These are phyloP conservation scores for Calycopis cecrops DNA, from an alignment of 1,140 invertebrate genomes.

Conservation along the genomic window DNA sequence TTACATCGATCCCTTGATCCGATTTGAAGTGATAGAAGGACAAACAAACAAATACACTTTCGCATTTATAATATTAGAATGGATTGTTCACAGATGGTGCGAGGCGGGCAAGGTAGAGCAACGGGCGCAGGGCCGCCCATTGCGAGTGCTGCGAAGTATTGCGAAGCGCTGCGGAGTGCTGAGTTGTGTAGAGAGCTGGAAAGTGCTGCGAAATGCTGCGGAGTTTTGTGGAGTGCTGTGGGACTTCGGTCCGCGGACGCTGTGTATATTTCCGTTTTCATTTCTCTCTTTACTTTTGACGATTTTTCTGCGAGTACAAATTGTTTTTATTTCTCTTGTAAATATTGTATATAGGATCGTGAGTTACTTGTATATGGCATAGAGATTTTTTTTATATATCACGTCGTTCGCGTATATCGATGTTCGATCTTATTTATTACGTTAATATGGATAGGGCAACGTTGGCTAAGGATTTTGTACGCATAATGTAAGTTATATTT, in stretches of 20 bases:
- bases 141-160: not conserved
- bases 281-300: conserved; percentile 19
- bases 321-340: conserved; percentile 72
- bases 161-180: too few relatives aligned
- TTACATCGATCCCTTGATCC: too few relatives aligned
- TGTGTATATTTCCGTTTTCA: conserved; percentile 47
- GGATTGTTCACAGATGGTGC: conserved; percentile 30
- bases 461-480: conserved; percentile 61
- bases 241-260: conserved; percentile 13
- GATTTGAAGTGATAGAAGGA: too few relatives aligned
- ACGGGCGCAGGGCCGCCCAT: conserved; percentile 42
- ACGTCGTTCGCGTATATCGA: conserved; percentile 61
- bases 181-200: too few relatives aligned
- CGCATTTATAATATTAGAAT: too few relatives aligned
- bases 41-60: too few relatives aligned
- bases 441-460: conserved; percentile 35
- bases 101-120: conserved; percentile 38
- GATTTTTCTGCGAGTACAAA: conserved; percentile 72
- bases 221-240: conserved; percentile 24
- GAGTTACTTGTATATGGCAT: conserved; percentile 48
- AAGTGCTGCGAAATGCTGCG: too few relatives aligned
- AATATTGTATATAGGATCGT: conserved; percentile 66
- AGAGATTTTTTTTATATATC: conserved; percentile 63
- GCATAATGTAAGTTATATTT: conserved; percentile 71
- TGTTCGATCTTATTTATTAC: conserved; percentile 39